Conservation (phyloP, 2,113 vertebrate genomes). For the Crocuta crocuta region DNA sequence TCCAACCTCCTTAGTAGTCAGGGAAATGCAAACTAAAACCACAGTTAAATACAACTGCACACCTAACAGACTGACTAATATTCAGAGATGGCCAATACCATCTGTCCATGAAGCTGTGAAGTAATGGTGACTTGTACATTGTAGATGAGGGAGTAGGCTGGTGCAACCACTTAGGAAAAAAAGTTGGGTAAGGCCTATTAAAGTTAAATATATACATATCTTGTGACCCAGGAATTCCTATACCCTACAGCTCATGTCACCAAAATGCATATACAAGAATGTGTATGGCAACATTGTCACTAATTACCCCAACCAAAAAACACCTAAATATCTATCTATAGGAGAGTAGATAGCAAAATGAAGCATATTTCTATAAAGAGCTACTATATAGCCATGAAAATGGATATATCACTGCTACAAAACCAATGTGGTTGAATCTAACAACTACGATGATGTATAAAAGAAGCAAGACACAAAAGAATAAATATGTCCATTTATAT, state of each 20-base stretch:
- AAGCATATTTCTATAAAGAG: background rate
- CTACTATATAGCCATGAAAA: background rate
- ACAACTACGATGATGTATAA: background rate
- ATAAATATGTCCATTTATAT: background rate
- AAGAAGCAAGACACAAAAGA: background rate
- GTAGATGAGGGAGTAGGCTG: background rate
- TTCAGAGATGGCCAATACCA: background rate
- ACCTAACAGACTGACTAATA: background rate
- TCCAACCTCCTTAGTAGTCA: background rate
- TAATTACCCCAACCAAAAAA: background rate
- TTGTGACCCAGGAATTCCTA: background rate
- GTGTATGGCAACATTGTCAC: background rate
- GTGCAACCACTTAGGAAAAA: background rate
- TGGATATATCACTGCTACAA: background rate
- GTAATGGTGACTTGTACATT: background rate
- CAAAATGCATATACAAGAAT: background rate
- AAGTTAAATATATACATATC: background rate
- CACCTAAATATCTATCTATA: background rate
- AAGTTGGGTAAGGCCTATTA: background rate
- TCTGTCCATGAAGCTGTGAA: background rate
- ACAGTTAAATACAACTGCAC: background rate
- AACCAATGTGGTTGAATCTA: background rate
- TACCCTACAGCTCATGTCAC: background rate
- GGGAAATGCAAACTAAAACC: slow-evolving; percentile 27
- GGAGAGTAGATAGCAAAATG: background rate